Conservation (phyloP, 23 tunicate genomes). For the Oikopleura dioica region DNA sequence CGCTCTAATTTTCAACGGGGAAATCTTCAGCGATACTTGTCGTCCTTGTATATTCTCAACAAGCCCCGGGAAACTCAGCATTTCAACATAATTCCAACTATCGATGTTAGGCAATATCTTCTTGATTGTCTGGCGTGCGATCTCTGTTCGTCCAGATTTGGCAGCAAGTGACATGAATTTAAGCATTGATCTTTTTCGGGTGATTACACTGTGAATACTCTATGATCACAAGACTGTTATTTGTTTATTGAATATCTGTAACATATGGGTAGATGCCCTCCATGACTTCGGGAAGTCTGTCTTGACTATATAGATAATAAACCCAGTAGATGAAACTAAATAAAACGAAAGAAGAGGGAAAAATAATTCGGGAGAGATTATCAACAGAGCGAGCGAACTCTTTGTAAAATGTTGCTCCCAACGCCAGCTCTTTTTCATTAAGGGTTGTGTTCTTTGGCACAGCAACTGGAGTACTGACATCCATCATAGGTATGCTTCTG, state of each 20-base stretch:
- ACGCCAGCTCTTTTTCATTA: not conserved
- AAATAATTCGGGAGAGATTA: not conserved
- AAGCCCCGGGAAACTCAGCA: not conserved
- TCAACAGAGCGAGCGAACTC: not conserved
- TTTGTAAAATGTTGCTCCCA: constrained; percentile 5
- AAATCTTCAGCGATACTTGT: too few species aligned
- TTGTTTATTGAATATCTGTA: not conserved
- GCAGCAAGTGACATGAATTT: constrained; percentile 4
- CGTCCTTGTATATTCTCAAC: too few species aligned
- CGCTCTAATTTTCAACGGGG: not conserved
- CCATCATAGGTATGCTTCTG: too few species aligned
- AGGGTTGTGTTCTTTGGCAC: not conserved
- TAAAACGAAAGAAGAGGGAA: not conserved
- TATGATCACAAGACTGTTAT: not conserved
- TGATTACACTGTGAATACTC: not conserved
- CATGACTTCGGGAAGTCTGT: constrained; percentile 9
- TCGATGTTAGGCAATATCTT: not conserved
- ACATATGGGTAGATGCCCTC: not conserved
- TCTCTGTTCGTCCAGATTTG: not conserved
- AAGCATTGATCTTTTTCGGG: not conserved
- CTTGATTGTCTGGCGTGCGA: not conserved
- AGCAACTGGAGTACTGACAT: too few species aligned
- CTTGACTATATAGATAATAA: not conserved
- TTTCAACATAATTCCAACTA: not conserved
- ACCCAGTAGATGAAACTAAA: constrained; percentile 12